Percentiles rank a stretch among this genome's conserved stretches.
Conservation (phyloP, 92 coral and sea anemone genomes). For the Porites rus region DNA sequence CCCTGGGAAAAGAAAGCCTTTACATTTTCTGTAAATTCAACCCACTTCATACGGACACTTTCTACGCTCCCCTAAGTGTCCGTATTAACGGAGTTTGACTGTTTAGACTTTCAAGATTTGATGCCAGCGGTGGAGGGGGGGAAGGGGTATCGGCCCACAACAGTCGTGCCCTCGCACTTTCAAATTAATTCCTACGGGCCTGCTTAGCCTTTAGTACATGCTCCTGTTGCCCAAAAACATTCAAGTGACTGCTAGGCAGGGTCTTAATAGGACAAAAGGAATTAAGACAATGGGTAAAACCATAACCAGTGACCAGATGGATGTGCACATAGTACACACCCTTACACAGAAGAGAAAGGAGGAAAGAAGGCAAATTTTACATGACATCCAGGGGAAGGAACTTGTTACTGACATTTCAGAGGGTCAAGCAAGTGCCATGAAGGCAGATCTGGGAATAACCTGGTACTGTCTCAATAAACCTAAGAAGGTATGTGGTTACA, state of each 20-base stretch:
- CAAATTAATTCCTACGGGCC: too few species aligned
- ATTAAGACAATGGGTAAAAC: neutral
- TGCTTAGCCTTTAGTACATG: neutral
- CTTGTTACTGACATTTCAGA: neutral
- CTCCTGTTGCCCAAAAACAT: neutral
- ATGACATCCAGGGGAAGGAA: neutral
- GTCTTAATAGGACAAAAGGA: neutral
- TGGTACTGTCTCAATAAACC: neutral
- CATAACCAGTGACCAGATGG: neutral
- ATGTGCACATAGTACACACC: neutral
- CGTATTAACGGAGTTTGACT: too few species aligned
- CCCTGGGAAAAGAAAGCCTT: too few species aligned
- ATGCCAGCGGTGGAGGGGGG: too few species aligned
- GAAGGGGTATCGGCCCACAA: too few species aligned
- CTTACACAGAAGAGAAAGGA: neutral
- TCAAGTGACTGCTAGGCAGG: neutral
- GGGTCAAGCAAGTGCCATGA: constrained; percentile 10
- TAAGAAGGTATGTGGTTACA: neutral
- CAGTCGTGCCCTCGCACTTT: too few species aligned
- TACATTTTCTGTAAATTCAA: too few species aligned
- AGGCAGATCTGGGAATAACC: neutral
- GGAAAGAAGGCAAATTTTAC: neutral
- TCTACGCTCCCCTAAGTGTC: too few species aligned
- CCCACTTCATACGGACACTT: too few species aligned
- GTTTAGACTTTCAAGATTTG: too few species aligned